phyloP scores from a whole-genome alignment of 2,888 invertebrate species.

The Kuschelorhynchus macadamiae region DNA sequence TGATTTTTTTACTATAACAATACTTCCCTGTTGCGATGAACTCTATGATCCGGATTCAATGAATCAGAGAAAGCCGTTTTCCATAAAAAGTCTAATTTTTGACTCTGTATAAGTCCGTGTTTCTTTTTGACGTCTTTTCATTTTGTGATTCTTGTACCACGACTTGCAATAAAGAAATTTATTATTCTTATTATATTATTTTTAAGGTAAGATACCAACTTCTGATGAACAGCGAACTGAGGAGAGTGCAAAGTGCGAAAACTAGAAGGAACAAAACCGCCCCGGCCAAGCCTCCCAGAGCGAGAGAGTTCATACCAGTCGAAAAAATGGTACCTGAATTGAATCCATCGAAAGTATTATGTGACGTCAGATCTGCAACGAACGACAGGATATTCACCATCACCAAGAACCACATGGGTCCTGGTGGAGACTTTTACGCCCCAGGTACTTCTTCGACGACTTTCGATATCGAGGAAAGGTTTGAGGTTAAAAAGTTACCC shows the following conservation, averaged over 20 bases:
- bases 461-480: slow-evolving; percentile 51
- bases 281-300: slow-evolving; percentile 56
- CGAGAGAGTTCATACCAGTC: slow-evolving; percentile 35
- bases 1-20: no score
- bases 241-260: slow-evolving; percentile 53
- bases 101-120: no score
- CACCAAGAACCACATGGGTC: slow-evolving; percentile 51
- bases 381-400: slow-evolving; percentile 59
- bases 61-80: no score
- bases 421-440: slow-evolving; percentile 54
- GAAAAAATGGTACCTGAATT: neutral
- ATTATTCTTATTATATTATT: no score
- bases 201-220: slow-evolving; percentile 65
- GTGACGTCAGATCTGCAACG: slow-evolving; percentile 61
- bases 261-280: slow-evolving; percentile 63
- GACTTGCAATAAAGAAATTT: no score
- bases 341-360: slow-evolving; percentile 29
- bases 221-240: slow-evolving; percentile 54
- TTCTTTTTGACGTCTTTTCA: no score
- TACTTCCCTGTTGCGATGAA: no score
- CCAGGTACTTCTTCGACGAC: slow-evolving; percentile 41
- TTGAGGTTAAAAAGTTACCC: slow-evolving; percentile 32
- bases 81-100: no score
- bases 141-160: no score
- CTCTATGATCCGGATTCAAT: no score